Conservation (phyloP, 2,888 invertebrate species). For the Limnephilus lunatus region DNA sequence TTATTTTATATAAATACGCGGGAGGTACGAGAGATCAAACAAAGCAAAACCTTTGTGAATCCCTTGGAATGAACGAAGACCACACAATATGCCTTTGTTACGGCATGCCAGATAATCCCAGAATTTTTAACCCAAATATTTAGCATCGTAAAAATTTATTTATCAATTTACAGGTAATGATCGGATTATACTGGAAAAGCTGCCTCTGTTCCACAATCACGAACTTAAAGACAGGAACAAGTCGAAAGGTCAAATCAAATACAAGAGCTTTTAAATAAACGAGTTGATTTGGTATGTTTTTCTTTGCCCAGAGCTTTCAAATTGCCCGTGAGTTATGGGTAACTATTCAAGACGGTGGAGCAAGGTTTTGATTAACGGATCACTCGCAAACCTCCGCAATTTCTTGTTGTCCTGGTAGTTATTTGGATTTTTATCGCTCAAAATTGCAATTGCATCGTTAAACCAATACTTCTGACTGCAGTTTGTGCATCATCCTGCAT, state of each 20-base stretch:
- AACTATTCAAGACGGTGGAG: background rate
- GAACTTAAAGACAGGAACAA: background rate
- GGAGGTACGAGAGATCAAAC: background rate
- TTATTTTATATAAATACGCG: background rate
- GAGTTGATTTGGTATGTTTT: background rate
- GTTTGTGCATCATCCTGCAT: slow-evolving; percentile 10
- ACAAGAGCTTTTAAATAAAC: background rate
- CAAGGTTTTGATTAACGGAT: slow-evolving; percentile 37
- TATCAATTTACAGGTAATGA: slow-evolving; percentile 28
- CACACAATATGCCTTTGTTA: slow-evolving; percentile 24
- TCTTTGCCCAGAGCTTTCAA: background rate
- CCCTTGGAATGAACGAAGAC: background rate
- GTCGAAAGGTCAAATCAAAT: slow-evolving; percentile 16
- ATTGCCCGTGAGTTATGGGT: background rate
- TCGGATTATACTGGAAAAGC: slow-evolving; percentile 24
- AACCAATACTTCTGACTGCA: slow-evolving; percentile 48
- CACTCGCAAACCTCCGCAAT: slow-evolving; percentile 22
- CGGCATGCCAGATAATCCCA: background rate
- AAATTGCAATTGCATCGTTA: slow-evolving; percentile 62
- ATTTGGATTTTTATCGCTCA: slow-evolving; percentile 57
- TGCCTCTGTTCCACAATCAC: background rate
- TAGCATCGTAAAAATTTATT: slow-evolving; percentile 39
- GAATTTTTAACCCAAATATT: slow-evolving; percentile 40
- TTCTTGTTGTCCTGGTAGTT: slow-evolving; percentile 47
- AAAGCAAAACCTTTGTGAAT: background rate